Conservation (phyloP, 2,888 invertebrate genomes). For the Dynastes hyllus region DNA sequence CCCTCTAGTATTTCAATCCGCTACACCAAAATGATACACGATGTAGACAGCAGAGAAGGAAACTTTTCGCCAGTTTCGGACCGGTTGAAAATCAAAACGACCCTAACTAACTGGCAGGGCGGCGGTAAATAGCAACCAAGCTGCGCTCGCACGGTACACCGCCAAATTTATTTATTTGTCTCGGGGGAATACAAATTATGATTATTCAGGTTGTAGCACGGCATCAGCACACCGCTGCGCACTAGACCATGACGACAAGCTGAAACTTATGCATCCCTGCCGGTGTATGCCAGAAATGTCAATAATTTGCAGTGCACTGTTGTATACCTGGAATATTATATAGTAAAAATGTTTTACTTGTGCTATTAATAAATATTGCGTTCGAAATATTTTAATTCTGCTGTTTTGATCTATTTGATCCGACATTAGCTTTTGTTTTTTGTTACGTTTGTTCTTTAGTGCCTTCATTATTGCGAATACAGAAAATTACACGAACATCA, state of each 20-base stretch:
- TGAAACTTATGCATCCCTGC: not conserved
- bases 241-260: conserved; percentile 4
- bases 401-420: too few species aligned
- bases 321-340: too few species aligned
- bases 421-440: too few species aligned
- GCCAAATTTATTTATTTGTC: conserved; percentile 67
- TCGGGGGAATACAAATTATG: conserved; percentile 66
- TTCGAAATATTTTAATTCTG: too few species aligned
- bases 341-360: too few species aligned
- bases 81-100: conserved; percentile 21
- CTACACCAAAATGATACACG: not conserved
- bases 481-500: too few species aligned
- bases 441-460: too few species aligned
- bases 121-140: conserved; percentile 7
- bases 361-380: too few species aligned
- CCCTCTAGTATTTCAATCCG: not conserved
- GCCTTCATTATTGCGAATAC: too few species aligned
- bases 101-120: not conserved
- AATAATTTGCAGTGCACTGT: too few species aligned
- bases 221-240: conserved; percentile 33
- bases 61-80: not conserved
- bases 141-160: conserved; percentile 46
- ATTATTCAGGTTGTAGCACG: conserved; percentile 60
- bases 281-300: too few species aligned
- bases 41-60: not conserved